Base-by-base conservation (phyloP, 2,888 invertebrate genomes). In the Synergus gifuensis region DNA sequence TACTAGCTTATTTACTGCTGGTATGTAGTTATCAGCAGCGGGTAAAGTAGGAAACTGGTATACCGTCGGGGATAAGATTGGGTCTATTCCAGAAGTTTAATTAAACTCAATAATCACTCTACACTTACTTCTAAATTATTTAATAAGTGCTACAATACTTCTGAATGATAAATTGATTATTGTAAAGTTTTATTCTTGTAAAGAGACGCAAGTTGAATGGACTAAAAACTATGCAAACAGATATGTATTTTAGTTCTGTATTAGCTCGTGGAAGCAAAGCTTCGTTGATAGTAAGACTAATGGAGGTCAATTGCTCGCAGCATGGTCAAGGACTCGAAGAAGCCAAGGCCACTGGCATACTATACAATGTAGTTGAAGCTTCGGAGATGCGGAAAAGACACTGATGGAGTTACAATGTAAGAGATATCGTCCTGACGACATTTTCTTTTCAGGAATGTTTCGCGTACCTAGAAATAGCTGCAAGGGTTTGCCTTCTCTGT, bases 271-370 rank as follows among this genome's bases (percentile, higher is more conserved):
- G 22, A 46, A 69, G 69, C n/a, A 36, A 58, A 54, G 73, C 49
- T 40, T 11, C 54, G 54, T 54, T 73, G n/a, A 73, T 73, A 73
- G 36, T 58, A 73, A 73, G 54, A 54, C 54, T 73, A 58, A 73
- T 58, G 40, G 73, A 73, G 73, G 73, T 58, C 54, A 73, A 73
- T 54, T 73, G 36, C 73, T 73, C 12, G 73, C n/a, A 73, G 73
- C 49, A 73, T 58, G n/a, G 73, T 73, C 49, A 54, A 54, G 73
- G 54, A n/a, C 73, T 54, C 5, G n/a, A 58, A 58, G 36, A 58
- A 49, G 11, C 54, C 73, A 73, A 73, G 73, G 73, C 49, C 36
- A 36, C 40, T 8, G 18, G 36, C 54, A 40, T 36, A 49, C 46
- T 46, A 66, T 18, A 42, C 62, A 28, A 62, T 62, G 28, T 62